Evolutionary conservation across 2,888 invertebrate species (phyloP).

Genomic region (Koerneria pararmatus): DNA sequence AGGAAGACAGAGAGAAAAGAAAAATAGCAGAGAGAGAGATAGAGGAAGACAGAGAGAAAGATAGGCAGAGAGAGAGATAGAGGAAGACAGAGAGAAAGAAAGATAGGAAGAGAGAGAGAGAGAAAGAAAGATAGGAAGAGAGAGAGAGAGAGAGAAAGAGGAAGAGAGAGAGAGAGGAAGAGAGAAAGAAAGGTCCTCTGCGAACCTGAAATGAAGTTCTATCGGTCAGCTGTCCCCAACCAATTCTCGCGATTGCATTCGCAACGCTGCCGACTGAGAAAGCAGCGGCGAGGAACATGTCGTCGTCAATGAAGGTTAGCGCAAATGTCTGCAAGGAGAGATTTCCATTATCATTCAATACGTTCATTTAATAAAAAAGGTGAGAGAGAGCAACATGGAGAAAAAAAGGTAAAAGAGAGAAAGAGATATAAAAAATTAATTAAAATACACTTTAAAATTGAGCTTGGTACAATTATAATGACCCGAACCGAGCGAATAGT

Average conservation of each 20-base stretch:
- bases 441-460: slow-evolving; percentile 9
- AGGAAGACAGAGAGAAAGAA: too few relatives aligned
- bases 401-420: not conserved
- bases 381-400: not conserved
- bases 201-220: slow-evolving; percentile 61
- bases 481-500: not conserved
- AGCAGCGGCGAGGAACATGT: slow-evolving; percentile 63
- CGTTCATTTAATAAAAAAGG: not conserved
- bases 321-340: slow-evolving; percentile 48
- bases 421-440: not conserved
- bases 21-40: too few relatives aligned
- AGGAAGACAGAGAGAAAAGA: too few relatives aligned
- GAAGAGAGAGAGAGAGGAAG: too few relatives aligned
- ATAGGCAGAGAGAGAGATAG: too few relatives aligned
- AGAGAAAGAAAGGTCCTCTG: too few relatives aligned
- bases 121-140: too few relatives aligned
- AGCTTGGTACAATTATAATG: slow-evolving; percentile 12
- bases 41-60: too few relatives aligned
- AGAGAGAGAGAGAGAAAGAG: too few relatives aligned
- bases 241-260: slow-evolving; percentile 62
- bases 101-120: too few relatives aligned
- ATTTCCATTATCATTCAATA: not conserved
- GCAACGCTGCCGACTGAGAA: slow-evolving; percentile 63
- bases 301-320: slow-evolving; percentile 62
- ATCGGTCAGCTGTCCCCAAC: slow-evolving; percentile 63